phyloP scores from a whole-genome alignment of 2,888 invertebrate genomes.

The Habrosyne pyritoides region DNA sequence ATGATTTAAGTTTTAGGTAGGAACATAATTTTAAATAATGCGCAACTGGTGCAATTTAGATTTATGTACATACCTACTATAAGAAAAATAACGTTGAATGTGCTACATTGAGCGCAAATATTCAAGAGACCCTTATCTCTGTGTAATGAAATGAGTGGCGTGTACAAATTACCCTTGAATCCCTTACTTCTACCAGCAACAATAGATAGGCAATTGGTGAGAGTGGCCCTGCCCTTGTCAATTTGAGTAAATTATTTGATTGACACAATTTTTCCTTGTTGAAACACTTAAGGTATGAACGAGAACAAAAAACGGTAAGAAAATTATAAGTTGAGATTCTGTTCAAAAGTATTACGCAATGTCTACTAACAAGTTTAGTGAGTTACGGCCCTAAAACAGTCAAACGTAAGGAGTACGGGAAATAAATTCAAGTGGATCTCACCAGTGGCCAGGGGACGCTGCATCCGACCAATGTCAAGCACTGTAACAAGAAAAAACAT shows the following conservation, averaged over 20 bases:
- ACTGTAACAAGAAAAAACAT: constrained; percentile 47
- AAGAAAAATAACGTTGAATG: constrained; percentile 39
- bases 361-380: no score
- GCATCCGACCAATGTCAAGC: constrained; percentile 39
- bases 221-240: constrained; percentile 35
- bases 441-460: constrained; percentile 42
- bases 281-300: constrained; percentile 7
- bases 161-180: constrained; percentile 57
- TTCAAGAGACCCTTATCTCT: constrained; percentile 70
- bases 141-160: constrained; percentile 74
- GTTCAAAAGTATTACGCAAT: background rate
- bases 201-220: constrained; percentile 51
- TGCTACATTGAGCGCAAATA: constrained; percentile 57
- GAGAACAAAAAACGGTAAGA: background rate
- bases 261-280: constrained; percentile 26
- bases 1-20: background rate
- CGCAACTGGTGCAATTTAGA: background rate
- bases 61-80: no score
- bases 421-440: constrained; percentile 48
- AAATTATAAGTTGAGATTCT: background rate
- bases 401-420: constrained; percentile 38
- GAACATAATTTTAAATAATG: background rate
- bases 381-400: no score
- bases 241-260: constrained; percentile 44
- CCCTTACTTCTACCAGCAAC: constrained; percentile 52